Conservation (phyloP, 2,888 invertebrate genomes). For the Phyllotreta cruciferae region DNA sequence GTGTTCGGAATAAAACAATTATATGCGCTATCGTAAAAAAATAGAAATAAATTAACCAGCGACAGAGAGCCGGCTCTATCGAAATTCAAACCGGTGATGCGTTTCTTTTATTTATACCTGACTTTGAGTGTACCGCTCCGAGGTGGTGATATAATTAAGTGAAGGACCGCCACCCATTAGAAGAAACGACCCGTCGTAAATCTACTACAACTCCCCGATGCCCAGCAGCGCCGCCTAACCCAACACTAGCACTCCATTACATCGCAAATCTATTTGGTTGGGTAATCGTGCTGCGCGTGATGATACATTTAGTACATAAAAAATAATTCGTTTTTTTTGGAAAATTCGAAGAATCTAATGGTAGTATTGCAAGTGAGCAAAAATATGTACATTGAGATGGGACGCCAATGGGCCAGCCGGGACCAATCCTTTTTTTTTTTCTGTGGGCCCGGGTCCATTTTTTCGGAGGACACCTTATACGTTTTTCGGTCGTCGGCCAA, state of each 20-base stretch:
- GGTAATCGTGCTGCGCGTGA: too few relatives aligned
- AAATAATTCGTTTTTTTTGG: too few relatives aligned
- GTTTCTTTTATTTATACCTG: conserved; percentile 58
- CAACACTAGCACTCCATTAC: too few relatives aligned
- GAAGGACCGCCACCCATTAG: conserved; percentile 60
- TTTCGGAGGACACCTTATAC: conserved; percentile 54
- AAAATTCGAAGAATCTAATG: too few relatives aligned
- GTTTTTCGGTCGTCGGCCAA: conserved; percentile 49
- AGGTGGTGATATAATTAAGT: conserved; percentile 60
- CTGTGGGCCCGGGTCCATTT: conserved; percentile 49
- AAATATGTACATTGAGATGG: too few relatives aligned
- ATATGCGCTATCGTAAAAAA: too few relatives aligned
- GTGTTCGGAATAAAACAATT: too few relatives aligned
- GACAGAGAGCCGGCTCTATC: background rate
- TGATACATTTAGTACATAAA: too few relatives aligned
- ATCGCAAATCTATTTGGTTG: too few relatives aligned
- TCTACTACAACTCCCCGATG: conserved; percentile 51
- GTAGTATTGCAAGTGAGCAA: too few relatives aligned
- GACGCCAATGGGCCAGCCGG: background rate
- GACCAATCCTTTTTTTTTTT: conserved; percentile 43
- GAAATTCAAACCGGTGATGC: conserved; percentile 50
- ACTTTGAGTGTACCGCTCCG: conserved; percentile 58
- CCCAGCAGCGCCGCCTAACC: conserved; percentile 44
- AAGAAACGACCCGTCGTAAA: conserved; percentile 58
- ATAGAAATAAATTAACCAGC: too few relatives aligned